Percentiles rank a stretch among this genome's conserved stretches.
These are phyloP conservation scores for Caenorhabditis japonica DNA, from an alignment of 2,888 invertebrate species.

Conservation along the genomic window DNA sequence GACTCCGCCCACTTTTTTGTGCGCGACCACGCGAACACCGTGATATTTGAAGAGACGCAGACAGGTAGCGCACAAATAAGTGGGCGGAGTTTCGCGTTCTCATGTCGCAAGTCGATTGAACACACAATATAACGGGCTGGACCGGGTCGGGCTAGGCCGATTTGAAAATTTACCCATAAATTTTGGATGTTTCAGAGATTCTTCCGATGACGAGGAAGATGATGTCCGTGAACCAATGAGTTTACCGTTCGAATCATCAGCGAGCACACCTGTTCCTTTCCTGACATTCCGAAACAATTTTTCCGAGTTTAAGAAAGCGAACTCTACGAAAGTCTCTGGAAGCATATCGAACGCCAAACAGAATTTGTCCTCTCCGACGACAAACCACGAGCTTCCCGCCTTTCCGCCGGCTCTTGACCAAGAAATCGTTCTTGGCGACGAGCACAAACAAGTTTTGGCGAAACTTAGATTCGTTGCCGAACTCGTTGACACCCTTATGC, in stretches of 20 bases:
- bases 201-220: constrained; percentile 63
- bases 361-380: neutral
- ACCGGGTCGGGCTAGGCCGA: too few relatives aligned
- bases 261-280: constrained; percentile 22
- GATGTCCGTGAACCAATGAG: constrained; percentile 61
- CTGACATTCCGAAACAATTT: too few relatives aligned
- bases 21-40: too few relatives aligned
- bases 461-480: constrained; percentile 97
- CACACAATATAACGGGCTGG: too few relatives aligned
- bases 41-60: too few relatives aligned
- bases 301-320: constrained; percentile 7
- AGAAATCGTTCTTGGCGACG: constrained; percentile 90
- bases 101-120: too few relatives aligned
- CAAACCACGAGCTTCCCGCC: constrained; percentile 50
- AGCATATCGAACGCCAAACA: neutral
- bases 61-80: too few relatives aligned
- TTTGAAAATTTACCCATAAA: too few relatives aligned
- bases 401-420: constrained; percentile 89
- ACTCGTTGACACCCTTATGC: constrained; percentile 92
- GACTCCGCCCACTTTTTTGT: too few relatives aligned
- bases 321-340: neutral
- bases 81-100: too few relatives aligned
- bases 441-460: constrained; percentile 82
- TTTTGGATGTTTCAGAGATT: constrained; percentile 43
- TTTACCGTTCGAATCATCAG: constrained; percentile 65